Percentiles rank a stretch among this genome's conserved stretches.
phyloP scores from a whole-genome alignment of 2,113 vertebrate genomes.

The Corynorhinus townsendii region DNA sequence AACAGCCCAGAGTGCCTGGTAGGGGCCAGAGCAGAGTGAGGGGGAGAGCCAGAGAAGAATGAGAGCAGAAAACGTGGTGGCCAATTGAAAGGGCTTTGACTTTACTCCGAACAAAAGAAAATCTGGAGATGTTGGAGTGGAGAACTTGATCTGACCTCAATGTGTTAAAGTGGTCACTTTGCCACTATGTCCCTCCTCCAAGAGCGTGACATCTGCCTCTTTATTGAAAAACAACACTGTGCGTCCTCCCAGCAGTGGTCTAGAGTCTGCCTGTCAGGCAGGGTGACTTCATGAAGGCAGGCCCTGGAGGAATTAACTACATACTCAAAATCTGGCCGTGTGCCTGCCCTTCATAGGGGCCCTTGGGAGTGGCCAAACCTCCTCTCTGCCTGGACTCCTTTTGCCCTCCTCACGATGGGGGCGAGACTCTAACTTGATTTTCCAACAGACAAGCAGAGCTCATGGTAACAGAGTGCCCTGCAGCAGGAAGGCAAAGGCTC shows the following conservation, averaged over 20 bases:
- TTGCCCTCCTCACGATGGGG: not conserved
- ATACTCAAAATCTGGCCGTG: not conserved
- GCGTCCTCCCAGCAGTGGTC: fast-evolving
- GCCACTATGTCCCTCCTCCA: not conserved
- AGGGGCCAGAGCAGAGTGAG: not conserved
- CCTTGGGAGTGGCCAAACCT: not conserved
- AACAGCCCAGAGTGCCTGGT: not conserved
- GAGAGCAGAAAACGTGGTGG: fast-evolving
- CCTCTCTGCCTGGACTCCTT: not conserved
- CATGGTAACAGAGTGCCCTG: not conserved
- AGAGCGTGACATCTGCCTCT: not conserved
- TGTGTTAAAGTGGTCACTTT: not conserved
- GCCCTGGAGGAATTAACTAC: not conserved
- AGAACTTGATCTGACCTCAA: not conserved
- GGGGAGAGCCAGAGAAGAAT: not conserved
- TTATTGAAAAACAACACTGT: not conserved
- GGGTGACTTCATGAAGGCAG: not conserved
- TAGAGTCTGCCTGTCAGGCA: not conserved
- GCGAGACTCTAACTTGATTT: not conserved
- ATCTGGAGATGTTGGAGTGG: not conserved
- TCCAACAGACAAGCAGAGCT: not conserved
- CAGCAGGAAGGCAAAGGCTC: not conserved
- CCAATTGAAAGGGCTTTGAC: too few relatives aligned
- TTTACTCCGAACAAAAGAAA: not conserved
- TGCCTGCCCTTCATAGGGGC: not conserved